phyloP scores from a whole-genome alignment of 1,140 invertebrate species.

The Paracyclopina nana region DNA sequence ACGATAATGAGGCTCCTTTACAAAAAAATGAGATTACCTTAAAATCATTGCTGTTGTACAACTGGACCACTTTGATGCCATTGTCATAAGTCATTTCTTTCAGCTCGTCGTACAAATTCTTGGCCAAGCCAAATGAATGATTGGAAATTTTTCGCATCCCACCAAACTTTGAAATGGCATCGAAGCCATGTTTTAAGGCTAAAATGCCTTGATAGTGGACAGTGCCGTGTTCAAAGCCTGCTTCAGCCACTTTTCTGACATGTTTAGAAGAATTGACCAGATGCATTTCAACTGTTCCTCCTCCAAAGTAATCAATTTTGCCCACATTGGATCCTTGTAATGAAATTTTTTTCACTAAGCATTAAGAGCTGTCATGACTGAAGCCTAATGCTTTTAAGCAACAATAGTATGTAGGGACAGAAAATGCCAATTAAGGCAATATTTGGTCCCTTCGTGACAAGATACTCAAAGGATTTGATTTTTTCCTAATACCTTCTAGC shows the following conservation, averaged over 20 bases:
- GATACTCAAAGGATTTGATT: too few relatives aligned
- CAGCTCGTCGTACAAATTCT: conserved; percentile 44
- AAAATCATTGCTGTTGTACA: too few relatives aligned
- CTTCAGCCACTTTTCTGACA: not conserved
- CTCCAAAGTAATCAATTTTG: conserved; percentile 69
- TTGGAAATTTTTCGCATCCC: conserved; percentile 43
- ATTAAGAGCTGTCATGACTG: too few relatives aligned
- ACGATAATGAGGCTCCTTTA: too few relatives aligned
- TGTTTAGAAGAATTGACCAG: conserved; percentile 27
- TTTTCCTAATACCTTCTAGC: too few relatives aligned
- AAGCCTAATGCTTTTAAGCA: too few relatives aligned
- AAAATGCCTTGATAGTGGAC: conserved; percentile 65
- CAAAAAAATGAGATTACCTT: too few relatives aligned
- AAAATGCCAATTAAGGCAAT: too few relatives aligned
- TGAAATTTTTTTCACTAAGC: too few relatives aligned
- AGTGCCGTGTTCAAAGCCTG: conserved; percentile 74
- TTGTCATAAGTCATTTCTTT: conserved; percentile 46
- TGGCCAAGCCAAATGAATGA: conserved; percentile 55
- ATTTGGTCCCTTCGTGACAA: too few relatives aligned
- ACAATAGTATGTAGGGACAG: too few relatives aligned
- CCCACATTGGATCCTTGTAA: too few relatives aligned
- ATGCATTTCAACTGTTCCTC: conserved; percentile 67
- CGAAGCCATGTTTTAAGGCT: conserved; percentile 57
- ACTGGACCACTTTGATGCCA: conserved; percentile 39
- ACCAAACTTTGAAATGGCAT: conserved; percentile 37